Base-by-base conservation (phyloP, 2,888 invertebrate species). In the Drosophila emarginata region DNA sequence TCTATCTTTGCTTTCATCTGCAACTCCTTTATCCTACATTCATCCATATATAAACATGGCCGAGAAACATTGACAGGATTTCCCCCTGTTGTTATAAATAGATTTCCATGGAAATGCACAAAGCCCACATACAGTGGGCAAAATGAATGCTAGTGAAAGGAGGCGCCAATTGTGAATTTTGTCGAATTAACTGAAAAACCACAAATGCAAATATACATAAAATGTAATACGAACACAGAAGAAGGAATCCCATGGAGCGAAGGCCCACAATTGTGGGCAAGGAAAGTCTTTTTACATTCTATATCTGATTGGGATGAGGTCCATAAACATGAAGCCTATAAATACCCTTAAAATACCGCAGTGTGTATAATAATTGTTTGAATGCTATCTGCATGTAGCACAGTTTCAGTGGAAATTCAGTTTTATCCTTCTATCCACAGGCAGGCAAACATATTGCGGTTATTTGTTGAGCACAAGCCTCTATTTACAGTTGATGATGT, bases 21-120 rank as follows among this genome's bases (percentile, higher is more conserved):
- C 12, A 12, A 23, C 12, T 51, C n/a, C 40, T 15, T 12, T 21
- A n/a, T 4, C 23, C 1, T 2, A 14, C 14, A 21, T 15, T 4
- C 59, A 59, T n/a, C 7, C 7, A 51, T 5, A 4, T 9, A 21
- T 28, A 18, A 1, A 26, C 26, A 26, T 6, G 4, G 4, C 26
- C 4, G 26, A 23, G n/a, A 39, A 26, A 45, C 9, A 36, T 37
- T 21, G 26, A n/a, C 7, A 26, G 23, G 1, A 14, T 11, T 6
- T 52, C 23, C 28, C n/a, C n/a, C 26, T 52, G 15, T 18, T 36
- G 15, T 26, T 60, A 39, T 56, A 50, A 54, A 56, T 68, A 68
- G 50, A 61, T 52, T 26, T 52, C 61, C 69, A 61, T 61, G 52
- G 69, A 36, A 56, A 61, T 50, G 52, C 64, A 57, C n/a, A 36